Base-by-base conservation (phyloP, 2,113 vertebrate species). In the Struthio camelus region DNA sequence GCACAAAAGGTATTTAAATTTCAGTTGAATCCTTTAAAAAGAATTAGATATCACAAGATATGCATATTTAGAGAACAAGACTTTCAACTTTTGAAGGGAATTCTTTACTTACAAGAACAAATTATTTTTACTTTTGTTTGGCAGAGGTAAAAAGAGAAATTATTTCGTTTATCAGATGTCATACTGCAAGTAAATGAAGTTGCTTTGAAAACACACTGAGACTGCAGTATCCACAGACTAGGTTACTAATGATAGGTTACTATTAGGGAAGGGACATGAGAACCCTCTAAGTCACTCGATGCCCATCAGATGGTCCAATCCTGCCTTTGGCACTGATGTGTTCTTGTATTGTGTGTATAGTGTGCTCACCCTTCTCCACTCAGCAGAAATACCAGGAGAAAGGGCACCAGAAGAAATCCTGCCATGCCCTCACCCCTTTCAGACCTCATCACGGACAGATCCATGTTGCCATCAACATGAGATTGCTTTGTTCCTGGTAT, bases 111-210 rank as follows among this genome's bases (percentile, higher is more conserved):
- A 73, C 30, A 84, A 79, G 61, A 91, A 62, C 40, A 85, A 87
- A 82, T 87, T 72, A 72, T 62, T 93, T 96, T 83, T 85, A 42
- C 23, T 84, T 89, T 58, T 87, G n/a, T 91, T 90, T 61, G 27
- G 38, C 38, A 91, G 73, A 22, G 54, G 22, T 65, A 59, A 70
- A 86, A 93, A 36, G 88, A 71, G 65, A 83, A 38, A 16, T 56
- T 69, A 53, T 54, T 80, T 87, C 42, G 59, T 67, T 28, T 42
- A 36, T 46, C 11, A 84, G 73, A 40, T 53, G n/a, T 89, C 44
- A 69, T 22, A 48, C 15, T 79, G 73, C n/a, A 90, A 89, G 81
- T 56, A 76, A 88, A 71, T 75, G 7, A 79, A 81, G 32, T 11
- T 81, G 42, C 5, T 94, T 75, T 80, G 25, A 40, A 97, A 96